Evolutionary conservation across 2,113 vertebrate species (phyloP).

Genomic region (Eolophus roseicapilla): DNA sequence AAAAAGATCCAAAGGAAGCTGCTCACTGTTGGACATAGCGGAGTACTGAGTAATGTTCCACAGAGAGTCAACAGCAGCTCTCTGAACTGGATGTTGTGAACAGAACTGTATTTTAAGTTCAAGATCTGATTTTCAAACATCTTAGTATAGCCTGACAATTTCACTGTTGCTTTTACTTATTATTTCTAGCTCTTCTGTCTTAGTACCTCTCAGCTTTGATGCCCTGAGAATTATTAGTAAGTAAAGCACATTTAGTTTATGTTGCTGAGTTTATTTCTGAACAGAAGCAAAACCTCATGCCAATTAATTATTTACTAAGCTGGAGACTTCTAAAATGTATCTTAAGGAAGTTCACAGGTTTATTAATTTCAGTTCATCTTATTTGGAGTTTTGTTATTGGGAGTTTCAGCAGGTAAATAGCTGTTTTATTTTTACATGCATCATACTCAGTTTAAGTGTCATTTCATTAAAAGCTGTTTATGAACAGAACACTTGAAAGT

Average conservation of each 20-base stretch:
- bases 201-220: not conserved
- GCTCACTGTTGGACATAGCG: not conserved
- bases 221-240: not conserved
- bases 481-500: conserved; percentile 2
- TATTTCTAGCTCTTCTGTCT: not conserved
- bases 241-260: not conserved
- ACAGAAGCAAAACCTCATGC: not conserved
- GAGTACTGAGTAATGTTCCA: not conserved
- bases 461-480: conserved; percentile 59
- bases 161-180: not conserved
- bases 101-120: not conserved
- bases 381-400: conserved; percentile 48
- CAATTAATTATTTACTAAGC: conserved; percentile 24
- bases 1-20: not conserved
- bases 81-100: not conserved
- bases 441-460: conserved; percentile 18
- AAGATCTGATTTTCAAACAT: not conserved
- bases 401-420: conserved; percentile 50
- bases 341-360: not conserved
- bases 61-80: not conserved
- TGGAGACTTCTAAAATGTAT: not conserved
- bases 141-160: not conserved
- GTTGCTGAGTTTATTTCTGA: conserved; percentile 26
- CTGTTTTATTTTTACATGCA: conserved; percentile 18
- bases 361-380: conserved; percentile 50